Conservation (phyloP, 2,888 invertebrate genomes). For the Torymus texanus region DNA sequence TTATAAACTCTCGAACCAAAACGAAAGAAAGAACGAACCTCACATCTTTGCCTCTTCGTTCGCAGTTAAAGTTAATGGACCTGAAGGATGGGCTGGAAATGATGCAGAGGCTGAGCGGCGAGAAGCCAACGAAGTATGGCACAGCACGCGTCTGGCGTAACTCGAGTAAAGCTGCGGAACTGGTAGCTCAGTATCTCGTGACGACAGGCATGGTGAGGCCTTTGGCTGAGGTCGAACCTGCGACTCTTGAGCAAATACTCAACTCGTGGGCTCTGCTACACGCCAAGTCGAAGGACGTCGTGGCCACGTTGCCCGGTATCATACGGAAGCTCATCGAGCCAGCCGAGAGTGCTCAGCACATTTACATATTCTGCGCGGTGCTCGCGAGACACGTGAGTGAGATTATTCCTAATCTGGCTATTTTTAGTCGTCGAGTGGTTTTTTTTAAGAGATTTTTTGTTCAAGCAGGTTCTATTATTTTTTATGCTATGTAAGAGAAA, state of each 20-base stretch:
- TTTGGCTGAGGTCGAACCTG: slow-evolving; percentile 71
- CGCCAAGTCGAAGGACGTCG: slow-evolving; percentile 69
- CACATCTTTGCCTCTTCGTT: slow-evolving; percentile 33
- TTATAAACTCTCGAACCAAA: too few relatives aligned
- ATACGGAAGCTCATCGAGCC: slow-evolving; percentile 76
- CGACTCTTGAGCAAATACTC: slow-evolving; percentile 71
- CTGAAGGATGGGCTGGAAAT: slow-evolving; percentile 78
- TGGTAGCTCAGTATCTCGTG: slow-evolving; percentile 78
- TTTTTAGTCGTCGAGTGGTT: background rate
- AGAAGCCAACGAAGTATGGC: slow-evolving; percentile 74
- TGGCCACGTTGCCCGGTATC: slow-evolving; percentile 71
- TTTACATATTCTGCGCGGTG: slow-evolving; percentile 81
- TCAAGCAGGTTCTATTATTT: too few relatives aligned
- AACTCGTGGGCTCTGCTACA: slow-evolving; percentile 72
- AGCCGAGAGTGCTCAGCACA: slow-evolving; percentile 81
- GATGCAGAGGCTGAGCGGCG: slow-evolving; percentile 76
- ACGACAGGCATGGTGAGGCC: slow-evolving; percentile 78
- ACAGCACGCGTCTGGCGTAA: slow-evolving; percentile 78
- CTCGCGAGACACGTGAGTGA: slow-evolving; percentile 73
- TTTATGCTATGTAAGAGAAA: too few relatives aligned
- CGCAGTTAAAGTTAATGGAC: slow-evolving; percentile 78
- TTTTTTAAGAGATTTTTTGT: slow-evolving; percentile 61
- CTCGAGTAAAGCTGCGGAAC: slow-evolving; percentile 77
- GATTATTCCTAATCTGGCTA: background rate
- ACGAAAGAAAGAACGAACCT: too few relatives aligned